phyloP scores from a whole-genome alignment of 1,140 invertebrate species.

The Nasonia longicornis region DNA sequence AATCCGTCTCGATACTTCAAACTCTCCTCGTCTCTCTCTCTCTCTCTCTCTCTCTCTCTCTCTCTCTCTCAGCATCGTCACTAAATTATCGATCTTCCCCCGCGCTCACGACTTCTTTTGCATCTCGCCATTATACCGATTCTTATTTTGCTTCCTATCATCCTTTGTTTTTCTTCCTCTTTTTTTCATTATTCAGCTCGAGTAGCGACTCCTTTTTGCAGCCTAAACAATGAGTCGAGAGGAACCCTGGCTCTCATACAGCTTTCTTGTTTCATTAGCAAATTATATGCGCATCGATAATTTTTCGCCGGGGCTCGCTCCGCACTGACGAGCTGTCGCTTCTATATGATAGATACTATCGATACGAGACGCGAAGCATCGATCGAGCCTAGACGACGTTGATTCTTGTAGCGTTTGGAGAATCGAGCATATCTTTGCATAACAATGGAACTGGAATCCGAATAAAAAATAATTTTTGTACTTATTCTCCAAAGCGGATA shows the following conservation, averaged over 20 bases:
- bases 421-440: neutral
- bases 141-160: neutral
- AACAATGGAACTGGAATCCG: neutral
- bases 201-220: constrained; percentile 15
- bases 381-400: neutral
- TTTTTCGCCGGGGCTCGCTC: neutral
- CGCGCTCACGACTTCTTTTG: constrained; percentile 6
- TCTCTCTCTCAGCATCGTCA: constrained; percentile 16
- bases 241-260: neutral
- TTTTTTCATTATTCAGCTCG: neutral
- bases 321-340: constrained; percentile 13
- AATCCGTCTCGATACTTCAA: constrained; percentile 46
- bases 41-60: neutral
- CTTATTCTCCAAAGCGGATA: too few species aligned
- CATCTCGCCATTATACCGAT: neutral
- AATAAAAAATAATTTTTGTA: neutral
- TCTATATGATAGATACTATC: neutral
- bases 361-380: neutral
- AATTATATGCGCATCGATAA: constrained; percentile 32
- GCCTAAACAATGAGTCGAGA: constrained; percentile 23
- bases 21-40: constrained; percentile 28
- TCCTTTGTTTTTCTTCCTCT: neutral
- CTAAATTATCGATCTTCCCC: constrained; percentile 36
- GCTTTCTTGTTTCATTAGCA: neutral
- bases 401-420: neutral